Evolutionary conservation across 1,140 invertebrate species (phyloP).

Genomic region (Cotesia vestalis): DNA sequence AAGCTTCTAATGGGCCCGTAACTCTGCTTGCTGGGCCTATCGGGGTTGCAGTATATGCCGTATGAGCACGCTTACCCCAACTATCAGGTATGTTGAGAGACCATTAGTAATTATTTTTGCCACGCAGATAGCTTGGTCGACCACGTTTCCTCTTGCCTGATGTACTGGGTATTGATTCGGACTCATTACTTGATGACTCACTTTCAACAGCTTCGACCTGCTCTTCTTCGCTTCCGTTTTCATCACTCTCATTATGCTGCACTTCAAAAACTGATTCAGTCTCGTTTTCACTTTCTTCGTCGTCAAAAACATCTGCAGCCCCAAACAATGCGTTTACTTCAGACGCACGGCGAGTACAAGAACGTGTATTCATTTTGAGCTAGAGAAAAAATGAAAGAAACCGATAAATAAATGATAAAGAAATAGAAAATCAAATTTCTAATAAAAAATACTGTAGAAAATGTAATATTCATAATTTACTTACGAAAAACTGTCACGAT

Average conservation of each 20-base stretch:
- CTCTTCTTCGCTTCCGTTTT: background rate
- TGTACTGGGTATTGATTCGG: background rate
- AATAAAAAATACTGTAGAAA: too few species aligned
- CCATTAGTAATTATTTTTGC: constrained; percentile 1
- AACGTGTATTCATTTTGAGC: background rate
- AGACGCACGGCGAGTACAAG: background rate
- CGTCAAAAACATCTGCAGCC: background rate
- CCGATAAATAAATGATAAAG: too few species aligned
- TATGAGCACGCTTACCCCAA: background rate
- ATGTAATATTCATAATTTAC: too few species aligned
- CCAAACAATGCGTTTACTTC: background rate
- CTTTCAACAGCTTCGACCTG: background rate
- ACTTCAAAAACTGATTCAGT: background rate
- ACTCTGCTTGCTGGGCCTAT: background rate
- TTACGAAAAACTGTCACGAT: too few species aligned
- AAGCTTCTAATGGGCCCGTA: background rate
- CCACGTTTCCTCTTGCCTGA: background rate
- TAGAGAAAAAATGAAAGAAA: too few species aligned
- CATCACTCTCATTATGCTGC: background rate
- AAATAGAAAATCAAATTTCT: too few species aligned
- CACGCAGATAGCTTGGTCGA: background rate
- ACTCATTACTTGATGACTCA: background rate
- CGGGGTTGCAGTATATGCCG: background rate
- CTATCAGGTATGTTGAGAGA: background rate
- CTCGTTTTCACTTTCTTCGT: constrained; percentile 2